Evolutionary conservation across 2,888 invertebrate genomes (phyloP).

Genomic region (Caenorhabditis sp.): DNA sequence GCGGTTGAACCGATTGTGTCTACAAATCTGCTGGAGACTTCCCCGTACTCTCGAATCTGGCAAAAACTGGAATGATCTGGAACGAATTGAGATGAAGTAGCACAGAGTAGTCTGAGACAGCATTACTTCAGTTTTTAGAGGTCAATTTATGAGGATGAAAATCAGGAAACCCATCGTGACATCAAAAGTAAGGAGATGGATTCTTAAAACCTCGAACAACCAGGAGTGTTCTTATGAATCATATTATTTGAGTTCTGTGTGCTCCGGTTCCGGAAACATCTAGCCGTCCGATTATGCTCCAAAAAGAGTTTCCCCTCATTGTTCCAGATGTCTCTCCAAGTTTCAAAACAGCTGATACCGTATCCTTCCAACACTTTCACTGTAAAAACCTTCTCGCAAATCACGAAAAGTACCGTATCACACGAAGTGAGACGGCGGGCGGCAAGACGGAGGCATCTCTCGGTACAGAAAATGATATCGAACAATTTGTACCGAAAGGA

Average conservation of each 20-base stretch:
- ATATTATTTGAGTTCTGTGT: too few relatives aligned
- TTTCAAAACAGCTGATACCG: neutral
- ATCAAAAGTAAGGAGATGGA: too few relatives aligned
- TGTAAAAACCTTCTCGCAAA: neutral
- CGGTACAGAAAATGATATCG: conserved; percentile 44
- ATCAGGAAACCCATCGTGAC: too few relatives aligned
- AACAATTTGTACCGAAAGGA: conserved; percentile 36
- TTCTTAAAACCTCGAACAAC: too few relatives aligned
- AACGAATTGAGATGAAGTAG: too few relatives aligned
- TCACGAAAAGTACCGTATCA: conserved; percentile 51
- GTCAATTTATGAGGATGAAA: too few relatives aligned
- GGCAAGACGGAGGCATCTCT: neutral
- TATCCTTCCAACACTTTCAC: neutral
- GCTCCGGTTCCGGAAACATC: too few relatives aligned
- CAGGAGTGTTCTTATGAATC: too few relatives aligned
- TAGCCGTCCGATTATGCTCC: too few relatives aligned
- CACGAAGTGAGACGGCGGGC: conserved; percentile 22
- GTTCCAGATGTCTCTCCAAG: neutral
- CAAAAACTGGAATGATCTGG: conserved; percentile 31
- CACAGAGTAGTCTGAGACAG: too few relatives aligned
- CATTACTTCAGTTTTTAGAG: too few relatives aligned
- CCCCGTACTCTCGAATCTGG: neutral
- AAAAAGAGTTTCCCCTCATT: neutral
- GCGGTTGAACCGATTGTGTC: conserved; percentile 37
- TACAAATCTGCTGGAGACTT: conserved; percentile 6